Evolutionary conservation across 2,888 invertebrate genomes (phyloP), one percentile per base, ranked within the genome.

Genomic region (Ochlodes sylvanus): DNA sequence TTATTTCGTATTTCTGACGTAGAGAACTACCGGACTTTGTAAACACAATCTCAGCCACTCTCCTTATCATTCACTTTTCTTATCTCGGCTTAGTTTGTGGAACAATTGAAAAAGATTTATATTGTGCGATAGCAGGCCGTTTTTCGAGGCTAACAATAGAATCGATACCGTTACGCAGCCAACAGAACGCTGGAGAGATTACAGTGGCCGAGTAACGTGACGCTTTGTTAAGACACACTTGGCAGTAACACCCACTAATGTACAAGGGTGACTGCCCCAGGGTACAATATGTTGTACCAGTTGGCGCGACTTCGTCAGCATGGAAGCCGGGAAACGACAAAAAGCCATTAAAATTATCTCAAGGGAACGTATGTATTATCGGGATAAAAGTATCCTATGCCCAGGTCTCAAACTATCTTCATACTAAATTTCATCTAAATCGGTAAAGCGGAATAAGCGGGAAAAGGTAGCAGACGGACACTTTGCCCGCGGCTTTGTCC

Each of bases 231-330:
- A 88, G 82, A 84, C 87, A 89, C 87, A 88, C 87, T 54, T 27
- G 80, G n/a, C 87, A 86, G 87, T 91, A 89, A 91, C 90, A 88
- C 86, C 74, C 74, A 78, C 78, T 87, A 87, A 90, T 86, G 83
- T 81, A 78, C 77, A 76, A 84, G 89, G 89, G 87, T 84, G 81
- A 82, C 80, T 85, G 82, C 84, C 86, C 86, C 82, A 72, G 77
- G 81, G 80, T 83, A 79, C 84, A 82, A 87, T 85, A 86, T 82
- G 80, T 76, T 44, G 68, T 64, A 27, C 27, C 5, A 5, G 27
- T 27, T 27, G 2, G 27, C 27, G 2, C 27, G 27, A 5, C 27
- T 27, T 4, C 27, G 27, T 5, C 27, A 4, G 27, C 27, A 5
- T 2, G 27, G 27, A 27, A 27, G 5, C 5, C 27, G 27, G 27